These are phyloP conservation scores for Rhineura floridana DNA, from an alignment of 2,113 vertebrate genomes.

Conservation along the genomic window DNA sequence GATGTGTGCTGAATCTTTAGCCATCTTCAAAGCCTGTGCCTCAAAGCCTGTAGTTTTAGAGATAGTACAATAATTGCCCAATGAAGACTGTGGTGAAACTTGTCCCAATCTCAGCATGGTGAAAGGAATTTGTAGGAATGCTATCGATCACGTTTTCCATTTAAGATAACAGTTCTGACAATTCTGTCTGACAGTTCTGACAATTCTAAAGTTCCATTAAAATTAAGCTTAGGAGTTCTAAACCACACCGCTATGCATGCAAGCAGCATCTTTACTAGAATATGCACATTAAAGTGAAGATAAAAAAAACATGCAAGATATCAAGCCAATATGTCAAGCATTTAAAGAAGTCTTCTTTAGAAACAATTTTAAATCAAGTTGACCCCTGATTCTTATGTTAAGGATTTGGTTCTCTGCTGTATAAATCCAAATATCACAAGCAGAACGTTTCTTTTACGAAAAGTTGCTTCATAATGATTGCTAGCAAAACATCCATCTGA, in stretches of 20 bases:
- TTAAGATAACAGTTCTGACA: not conserved
- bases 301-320: conserved; percentile 48
- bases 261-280: conserved; percentile 15
- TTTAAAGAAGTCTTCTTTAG: conserved; percentile 68
- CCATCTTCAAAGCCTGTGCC: not conserved
- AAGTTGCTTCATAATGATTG: not conserved
- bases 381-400: conserved; percentile 10
- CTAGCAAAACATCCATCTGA: no score
- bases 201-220: conserved; percentile 31
- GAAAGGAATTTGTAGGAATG: no score
- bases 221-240: no score
- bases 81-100: not conserved
- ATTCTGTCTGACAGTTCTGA: not conserved
- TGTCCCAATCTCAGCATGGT: not conserved
- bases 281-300: conserved; percentile 40
- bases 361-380: conserved; percentile 52
- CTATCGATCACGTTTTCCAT: not conserved
- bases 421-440: not conserved
- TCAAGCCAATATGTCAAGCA: conserved; percentile 23
- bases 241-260: conserved; percentile 9
- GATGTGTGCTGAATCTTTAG: not conserved
- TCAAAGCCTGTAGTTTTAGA: not conserved
- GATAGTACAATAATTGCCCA: no score
- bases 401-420: not conserved
- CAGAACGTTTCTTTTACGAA: conserved; percentile 20